Evolutionary conservation across 2,113 vertebrate species (phyloP), one percentile per base, ranked within the genome.

Genomic region (Oryzias melastigma): DNA sequence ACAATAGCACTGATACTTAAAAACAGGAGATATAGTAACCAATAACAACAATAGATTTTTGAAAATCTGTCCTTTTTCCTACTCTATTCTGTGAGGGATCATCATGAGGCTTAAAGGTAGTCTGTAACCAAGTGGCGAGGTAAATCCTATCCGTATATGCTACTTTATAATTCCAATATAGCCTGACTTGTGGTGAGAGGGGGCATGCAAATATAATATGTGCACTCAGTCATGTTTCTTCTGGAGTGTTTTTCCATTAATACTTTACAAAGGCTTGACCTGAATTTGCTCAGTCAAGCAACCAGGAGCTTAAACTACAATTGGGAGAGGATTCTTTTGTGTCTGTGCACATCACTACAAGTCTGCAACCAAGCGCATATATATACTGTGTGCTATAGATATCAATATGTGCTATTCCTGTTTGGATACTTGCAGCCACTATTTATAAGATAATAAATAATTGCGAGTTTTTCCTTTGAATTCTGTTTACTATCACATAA

Each of bases 231-330:
- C 42, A 8, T 59, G 41, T 15, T 29, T 43, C 63, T 65, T 61
- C 47, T 42, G 57, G 66, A 77, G 70, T 65, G 76, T 74, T 80
- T 72, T 25, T 47, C 24, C 69, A 82, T 89, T 63, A 86, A 83
- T 85, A 82, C 78, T 85, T 86, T 14, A 85, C 41, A 65, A 83
- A 82, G 55, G 60, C 55, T 48, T 52, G 3, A 18, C 46, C 65
- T 65, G 52, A 65, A 55, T 61, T 75, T 67, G 45, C 62, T 74
- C 44, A 16, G 14, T 49, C 29, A 24, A 71, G 40, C 56, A 50
- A 43, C 57, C 25, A 46, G 52, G 18, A 52, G 19, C 43, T 42
- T 56, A 58, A 44, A 61, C 57, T 43, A 35, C 48, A 56, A 35
- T 1, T 3, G 52, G 19, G 49, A 71, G n/a, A 47, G 67, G 62